Conservation (phyloP, 2,888 invertebrate species). For the Rhogogaster chlorosoma region DNA sequence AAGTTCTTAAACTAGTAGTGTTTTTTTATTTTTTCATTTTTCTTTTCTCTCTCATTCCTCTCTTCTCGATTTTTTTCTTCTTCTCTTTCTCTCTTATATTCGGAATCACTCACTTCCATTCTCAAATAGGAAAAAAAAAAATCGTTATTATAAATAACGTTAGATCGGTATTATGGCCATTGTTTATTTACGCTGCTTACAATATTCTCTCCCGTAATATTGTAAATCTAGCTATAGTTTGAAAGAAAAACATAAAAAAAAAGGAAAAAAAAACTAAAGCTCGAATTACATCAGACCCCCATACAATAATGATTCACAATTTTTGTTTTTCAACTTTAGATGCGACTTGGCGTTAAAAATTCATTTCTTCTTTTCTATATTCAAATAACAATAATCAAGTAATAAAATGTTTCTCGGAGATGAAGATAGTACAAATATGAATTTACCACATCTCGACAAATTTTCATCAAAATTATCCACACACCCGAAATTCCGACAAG, state of each 20-base stretch:
- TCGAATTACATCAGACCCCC: neutral
- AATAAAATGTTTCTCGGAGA: slow-evolving; percentile 16
- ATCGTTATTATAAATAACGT: slow-evolving; percentile 53
- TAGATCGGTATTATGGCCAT: slow-evolving; percentile 65
- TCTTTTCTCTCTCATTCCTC: slow-evolving; percentile 57
- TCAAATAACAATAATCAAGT: slow-evolving; percentile 20
- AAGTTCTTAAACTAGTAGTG: slow-evolving; percentile 54
- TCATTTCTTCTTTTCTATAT: neutral
- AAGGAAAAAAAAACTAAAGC: neutral
- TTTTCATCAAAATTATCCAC: slow-evolving; percentile 52
- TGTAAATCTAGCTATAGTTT: slow-evolving; percentile 18
- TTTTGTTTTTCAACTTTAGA: neutral
- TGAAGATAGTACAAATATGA: neutral
- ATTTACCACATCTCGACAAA: slow-evolving; percentile 55
- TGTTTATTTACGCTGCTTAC: slow-evolving; percentile 37
- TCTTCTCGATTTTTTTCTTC: slow-evolving; percentile 54
- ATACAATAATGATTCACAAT: neutral
- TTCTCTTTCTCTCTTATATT: slow-evolving; percentile 54
- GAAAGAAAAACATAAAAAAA: neutral
- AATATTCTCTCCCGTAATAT: neutral
- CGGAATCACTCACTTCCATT: slow-evolving; percentile 44
- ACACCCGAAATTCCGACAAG: neutral
- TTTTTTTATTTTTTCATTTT: slow-evolving; percentile 51
- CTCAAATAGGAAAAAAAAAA: slow-evolving; percentile 31
- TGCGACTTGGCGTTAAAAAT: neutral